Base-by-base conservation (phyloP, 2,113 vertebrate genomes). In the Nerophis ophidion region DNA sequence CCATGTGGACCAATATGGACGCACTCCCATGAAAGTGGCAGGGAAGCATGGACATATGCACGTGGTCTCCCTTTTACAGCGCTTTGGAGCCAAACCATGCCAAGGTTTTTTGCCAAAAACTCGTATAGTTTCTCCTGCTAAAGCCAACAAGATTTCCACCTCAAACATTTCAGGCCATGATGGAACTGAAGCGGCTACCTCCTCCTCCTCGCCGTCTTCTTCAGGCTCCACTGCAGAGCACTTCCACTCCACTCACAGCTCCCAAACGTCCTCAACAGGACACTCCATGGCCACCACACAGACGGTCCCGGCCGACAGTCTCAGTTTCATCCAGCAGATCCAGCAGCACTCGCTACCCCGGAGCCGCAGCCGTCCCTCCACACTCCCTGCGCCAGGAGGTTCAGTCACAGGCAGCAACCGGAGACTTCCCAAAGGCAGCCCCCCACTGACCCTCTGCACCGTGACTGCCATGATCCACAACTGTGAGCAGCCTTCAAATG, bases 331-430 rank as follows among this genome's bases (percentile, higher is more conserved):
- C 4, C 89, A 91, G 61, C 90, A 92, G 65, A 90, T 91, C 63
- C 89, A 91, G 61, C 90, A 90, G 66, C 90, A 91, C 70, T 92
- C 91, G 0, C 71, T 92, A 26, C 89, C 91, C 3, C 90, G 91
- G 34, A 88, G 85, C 36, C 89, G 89, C 14, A 88, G 83, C 70
- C 88, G 89, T 0, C 88, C 75, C 35, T 87, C 89, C 46, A 88
- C 84, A 42, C 82, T 90, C 16, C 87, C 76, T 48, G 81, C 77
- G 0, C 78, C 76, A 9, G 82, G 76, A 26, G 69, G 66, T 57
- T 80, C 75, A 47, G 75, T 79, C 60, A 89, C 75, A 47, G 76
- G 80, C 61, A 89, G 81, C 63, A 78, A 48, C 60, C 67, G 81
- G 50, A 82, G 74, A 61, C 71, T 68, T 17, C 64, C 61, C 35